Base-by-base conservation (phyloP, 2,797 vertebrate genomes). In the Somateria mollissima region DNA sequence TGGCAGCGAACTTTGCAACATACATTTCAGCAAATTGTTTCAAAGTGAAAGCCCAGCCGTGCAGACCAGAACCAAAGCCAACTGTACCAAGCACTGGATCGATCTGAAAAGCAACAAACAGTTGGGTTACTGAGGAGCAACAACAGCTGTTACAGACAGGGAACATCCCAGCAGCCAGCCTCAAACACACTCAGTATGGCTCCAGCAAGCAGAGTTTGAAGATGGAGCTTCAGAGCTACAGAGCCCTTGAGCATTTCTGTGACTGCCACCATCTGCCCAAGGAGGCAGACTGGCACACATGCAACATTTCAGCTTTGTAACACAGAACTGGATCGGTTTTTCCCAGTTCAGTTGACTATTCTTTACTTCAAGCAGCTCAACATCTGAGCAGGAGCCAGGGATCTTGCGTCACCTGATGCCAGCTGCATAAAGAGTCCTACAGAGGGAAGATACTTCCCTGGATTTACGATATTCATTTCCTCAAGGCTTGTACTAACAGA, bases 1-100 rank as follows among this genome's bases (percentile, higher is more conserved):
- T 99, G 74, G 99, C 99, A 28, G 98, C 98, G 28, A 99, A 99
- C 97, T 99, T 99, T 61, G 98, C 98, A 66, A 99, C 98, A 0
- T 99, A 99, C 99, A 99, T 99, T 97, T 99, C 99, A 8, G 99
- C 99, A 94, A 99, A 99, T 98, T 99, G 99, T 97, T 99, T 99
- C n/a, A 99, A 97, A 24, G 99, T 99, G 96, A 99, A 99, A 77
- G 99, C 99, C 99, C 99, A 99, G 51, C 99, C 99, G 0, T 99
- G 99, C 78, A 99, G 98, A 39, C 99, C 99, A 25, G 99, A 99
- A 11, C 99, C 99, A 58, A 99, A 99, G 84, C 99, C 99, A 24
- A 99, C 98, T 0, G 99, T 99, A 21, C 99, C 99, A 0, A 98
- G 92, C 11, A 98, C 97, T 1, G 99, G 99, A 76, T 99, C 99